Base-by-base conservation (phyloP, 2,888 invertebrate species). In the Liodrosophila aerea region DNA sequence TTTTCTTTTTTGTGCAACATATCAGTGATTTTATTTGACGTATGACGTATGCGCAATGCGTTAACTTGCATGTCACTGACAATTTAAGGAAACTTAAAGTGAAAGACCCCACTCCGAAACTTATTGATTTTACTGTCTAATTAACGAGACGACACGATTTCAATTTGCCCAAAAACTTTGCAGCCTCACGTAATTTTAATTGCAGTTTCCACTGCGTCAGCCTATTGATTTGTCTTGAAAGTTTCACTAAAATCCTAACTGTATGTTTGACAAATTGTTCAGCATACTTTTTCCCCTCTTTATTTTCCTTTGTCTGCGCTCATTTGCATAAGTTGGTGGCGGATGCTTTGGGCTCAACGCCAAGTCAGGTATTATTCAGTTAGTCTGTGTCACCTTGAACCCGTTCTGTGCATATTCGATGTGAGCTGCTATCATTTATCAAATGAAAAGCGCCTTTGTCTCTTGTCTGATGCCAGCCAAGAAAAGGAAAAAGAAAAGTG, bases 181-280 rank as follows among this genome's bases (percentile, higher is more conserved):
- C 1, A 47, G 50, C 47, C 36, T n/a, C 13, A 65, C 73, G 60
- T 65, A 50, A 22, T 81, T 76, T 72, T 83, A 83, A 83, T 76
- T 80, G 73, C 83, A 56, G 58, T 64, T 64, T 45, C 40, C 4
- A 4, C 18, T 9, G 43, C 51, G 34, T 46, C 39, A 4, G 46
- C n/a, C 36, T 65, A 66, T 78, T 78, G 78, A 78, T 66, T 71
- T 74, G 68, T 53, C 68, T 71, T 64, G 34, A 51, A 73, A 76
- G 53, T 76, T 29, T 3, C 8, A 43, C 44, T 43, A 30, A 46
- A 45, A 22, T 54, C 41, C 37, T 31, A 46, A 57, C 43, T 18
- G 36, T 47, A 63, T 30, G 33, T 7, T 66, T 85, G 80, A 85
- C 85, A 80, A 80, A 82, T 85, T 72, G 76, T 65, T 67, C 8